These are phyloP conservation scores for Ophonus ardosiacus DNA, from an alignment of 2,888 invertebrate species.

Conservation along the genomic window DNA sequence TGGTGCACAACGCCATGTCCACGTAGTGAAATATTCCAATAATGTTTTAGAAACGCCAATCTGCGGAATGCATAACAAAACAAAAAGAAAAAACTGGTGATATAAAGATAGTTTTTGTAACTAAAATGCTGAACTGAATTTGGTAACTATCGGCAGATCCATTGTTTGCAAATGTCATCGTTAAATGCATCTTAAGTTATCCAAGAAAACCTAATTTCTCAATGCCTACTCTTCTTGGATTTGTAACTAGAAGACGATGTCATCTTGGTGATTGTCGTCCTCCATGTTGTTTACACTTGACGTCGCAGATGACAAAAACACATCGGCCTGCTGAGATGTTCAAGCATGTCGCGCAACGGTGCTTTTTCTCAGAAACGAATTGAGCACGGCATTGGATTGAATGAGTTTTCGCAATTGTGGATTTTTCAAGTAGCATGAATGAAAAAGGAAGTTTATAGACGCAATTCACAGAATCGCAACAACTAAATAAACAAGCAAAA, in stretches of 20 bases:
- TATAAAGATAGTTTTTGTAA: too few relatives aligned
- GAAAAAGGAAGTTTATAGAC: neutral
- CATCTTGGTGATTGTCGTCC: neutral
- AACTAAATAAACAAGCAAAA: neutral
- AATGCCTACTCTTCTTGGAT: too few relatives aligned
- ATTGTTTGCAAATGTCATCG: too few relatives aligned
- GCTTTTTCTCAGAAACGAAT: slow-evolving; percentile 19
- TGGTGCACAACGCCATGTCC: too few relatives aligned
- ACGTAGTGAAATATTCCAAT: too few relatives aligned
- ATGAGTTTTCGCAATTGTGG: slow-evolving; percentile 14
- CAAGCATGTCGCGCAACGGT: slow-evolving; percentile 33
- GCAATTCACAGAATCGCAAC: neutral
- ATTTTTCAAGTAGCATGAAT: neutral
- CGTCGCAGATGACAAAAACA: slow-evolving; percentile 14
- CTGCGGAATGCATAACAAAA: too few relatives aligned
- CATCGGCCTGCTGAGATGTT: slow-evolving; percentile 1
- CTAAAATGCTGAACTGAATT: too few relatives aligned
- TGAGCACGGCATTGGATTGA: neutral
- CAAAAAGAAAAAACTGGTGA: too few relatives aligned
- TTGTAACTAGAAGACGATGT: neutral
- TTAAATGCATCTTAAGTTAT: too few relatives aligned
- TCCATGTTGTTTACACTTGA: slow-evolving; percentile 7
- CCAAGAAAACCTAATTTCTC: too few relatives aligned
- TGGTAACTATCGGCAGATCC: too few relatives aligned
- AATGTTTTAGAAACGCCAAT: too few relatives aligned